Evolutionary conservation across 2,888 invertebrate species (phyloP), one percentile per base, ranked within the genome.

Genomic region (Adelphocoris suturalis): DNA sequence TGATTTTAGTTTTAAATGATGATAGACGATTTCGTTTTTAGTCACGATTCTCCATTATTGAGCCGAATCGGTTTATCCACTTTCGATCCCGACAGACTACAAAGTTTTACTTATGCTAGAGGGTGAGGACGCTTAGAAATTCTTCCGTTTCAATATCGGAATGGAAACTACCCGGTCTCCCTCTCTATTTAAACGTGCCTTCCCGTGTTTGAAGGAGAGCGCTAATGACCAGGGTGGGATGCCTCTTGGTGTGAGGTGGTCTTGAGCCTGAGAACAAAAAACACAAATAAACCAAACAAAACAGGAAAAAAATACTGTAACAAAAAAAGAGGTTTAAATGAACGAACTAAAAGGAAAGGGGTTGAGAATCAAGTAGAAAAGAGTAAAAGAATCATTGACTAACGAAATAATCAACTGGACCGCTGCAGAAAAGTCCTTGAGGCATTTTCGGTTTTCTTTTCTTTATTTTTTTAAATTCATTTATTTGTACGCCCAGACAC

Each of bases 151-250:
- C 37, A 37, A 68, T 68, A 68, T 68, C 68, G 68, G 68, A 19
- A 19, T 68, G 23, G 68, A 23, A 68, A 68, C 68, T 23, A 23
- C 23, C 13, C 23, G 7, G 19, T 23, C 68, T 23, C 68, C 68
- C 68, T 68, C 68, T 27, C 23, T 68, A 68, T 68, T 68, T 68
- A 68, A 68, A 68, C 68, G 23, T 68, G 68, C 27, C 68, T 23
- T 68, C 68, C 27, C 68, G 68, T 68, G 68, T 68, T 68, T 68
- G 68, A 68, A 68, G 23, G 68, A 68, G 68, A 68, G 68, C 68
- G 68, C 68, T 68, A 68, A 68, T 68, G 68, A 68, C 68, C 68
- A 68, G n/a, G 61, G 68, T 68, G 19, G 68, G 68, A 68, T 68
- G 68, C 68, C 68, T 23, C 19, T 11, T 68, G 68, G 68, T 68